These are phyloP conservation scores for Graphium colonna DNA, from an alignment of 2,888 invertebrate species.

Conservation along the genomic window DNA sequence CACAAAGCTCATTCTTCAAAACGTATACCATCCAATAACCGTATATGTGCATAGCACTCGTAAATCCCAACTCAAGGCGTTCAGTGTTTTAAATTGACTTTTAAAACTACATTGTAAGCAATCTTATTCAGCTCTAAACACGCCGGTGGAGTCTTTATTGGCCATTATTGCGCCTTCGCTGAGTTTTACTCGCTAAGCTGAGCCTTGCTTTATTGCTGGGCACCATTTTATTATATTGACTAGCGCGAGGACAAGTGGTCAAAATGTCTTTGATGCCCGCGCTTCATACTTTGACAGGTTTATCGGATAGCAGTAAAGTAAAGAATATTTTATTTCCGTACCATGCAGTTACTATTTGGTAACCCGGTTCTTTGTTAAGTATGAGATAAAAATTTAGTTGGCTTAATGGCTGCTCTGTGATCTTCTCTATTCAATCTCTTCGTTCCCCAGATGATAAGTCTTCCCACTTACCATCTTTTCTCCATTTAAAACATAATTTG, in stretches of 20 bases:
- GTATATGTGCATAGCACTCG: conserved; percentile 10
- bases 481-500: too few relatives aligned
- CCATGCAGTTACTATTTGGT: too few relatives aligned
- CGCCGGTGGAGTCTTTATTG: conserved; percentile 27
- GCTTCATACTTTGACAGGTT: too few relatives aligned
- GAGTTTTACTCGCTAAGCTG: conserved; percentile 20
- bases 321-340: too few relatives aligned
- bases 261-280: neutral
- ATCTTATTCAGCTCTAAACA: conserved; percentile 20
- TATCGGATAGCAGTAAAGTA: too few relatives aligned
- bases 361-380: too few relatives aligned
- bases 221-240: neutral
- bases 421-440: too few relatives aligned
- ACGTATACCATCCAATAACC: conserved; percentile 3
- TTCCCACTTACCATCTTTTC: too few relatives aligned
- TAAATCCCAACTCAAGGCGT: conserved; percentile 18
- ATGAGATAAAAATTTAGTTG: too few relatives aligned
- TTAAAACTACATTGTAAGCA: conserved; percentile 22
- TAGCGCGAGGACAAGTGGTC: neutral
- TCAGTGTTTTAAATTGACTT: conserved; percentile 23
- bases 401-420: too few relatives aligned
- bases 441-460: too few relatives aligned
- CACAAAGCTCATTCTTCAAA: neutral
- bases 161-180: conserved; percentile 26
- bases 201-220: conserved; percentile 13